phyloP scores from a whole-genome alignment of 2,888 invertebrate genomes.

The Steromphala cineraria region DNA sequence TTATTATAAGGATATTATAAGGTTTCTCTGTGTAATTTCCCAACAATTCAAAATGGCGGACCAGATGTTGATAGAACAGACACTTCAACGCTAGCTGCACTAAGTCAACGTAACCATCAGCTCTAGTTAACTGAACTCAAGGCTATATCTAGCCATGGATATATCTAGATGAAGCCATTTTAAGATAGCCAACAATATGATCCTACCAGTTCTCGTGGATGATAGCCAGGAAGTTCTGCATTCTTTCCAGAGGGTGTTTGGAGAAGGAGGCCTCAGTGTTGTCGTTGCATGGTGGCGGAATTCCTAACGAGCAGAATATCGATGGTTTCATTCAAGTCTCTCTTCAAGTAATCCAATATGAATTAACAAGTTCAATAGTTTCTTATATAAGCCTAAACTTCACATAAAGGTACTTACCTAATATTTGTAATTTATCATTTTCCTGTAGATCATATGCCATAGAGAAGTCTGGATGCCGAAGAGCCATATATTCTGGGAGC shows the following conservation, averaged over 20 bases:
- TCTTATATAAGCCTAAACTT: too few species aligned
- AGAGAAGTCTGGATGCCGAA: conserved; percentile 79
- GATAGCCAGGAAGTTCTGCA: conserved; percentile 88
- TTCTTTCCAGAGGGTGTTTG: conserved; percentile 82
- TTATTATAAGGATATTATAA: too few species aligned
- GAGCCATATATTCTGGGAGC: conserved; percentile 81
- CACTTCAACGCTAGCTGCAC: too few species aligned
- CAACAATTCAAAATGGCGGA: too few species aligned
- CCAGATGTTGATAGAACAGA: too few species aligned
- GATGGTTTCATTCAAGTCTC: background rate
- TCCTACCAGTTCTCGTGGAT: conserved; percentile 84
- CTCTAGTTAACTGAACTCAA: too few species aligned
- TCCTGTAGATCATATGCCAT: conserved; percentile 84
- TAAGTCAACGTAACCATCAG: too few species aligned
- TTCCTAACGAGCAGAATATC: conserved; percentile 50
- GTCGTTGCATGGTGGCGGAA: conserved; percentile 64
- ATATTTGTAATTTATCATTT: conserved; percentile 81
- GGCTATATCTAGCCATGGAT: too few species aligned
- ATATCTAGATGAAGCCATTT: too few species aligned
- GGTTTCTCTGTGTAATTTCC: too few species aligned
- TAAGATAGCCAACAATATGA: too few species aligned
- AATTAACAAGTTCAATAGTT: too few species aligned
- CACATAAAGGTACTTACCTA: conserved; percentile 52
- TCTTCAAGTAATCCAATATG: background rate
- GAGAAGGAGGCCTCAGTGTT: conserved; percentile 59